Percentiles rank a stretch among this genome's conserved stretches.
Evolutionary conservation across 2,113 vertebrate species (phyloP).

Genomic region (Hoplias malabaricus): DNA sequence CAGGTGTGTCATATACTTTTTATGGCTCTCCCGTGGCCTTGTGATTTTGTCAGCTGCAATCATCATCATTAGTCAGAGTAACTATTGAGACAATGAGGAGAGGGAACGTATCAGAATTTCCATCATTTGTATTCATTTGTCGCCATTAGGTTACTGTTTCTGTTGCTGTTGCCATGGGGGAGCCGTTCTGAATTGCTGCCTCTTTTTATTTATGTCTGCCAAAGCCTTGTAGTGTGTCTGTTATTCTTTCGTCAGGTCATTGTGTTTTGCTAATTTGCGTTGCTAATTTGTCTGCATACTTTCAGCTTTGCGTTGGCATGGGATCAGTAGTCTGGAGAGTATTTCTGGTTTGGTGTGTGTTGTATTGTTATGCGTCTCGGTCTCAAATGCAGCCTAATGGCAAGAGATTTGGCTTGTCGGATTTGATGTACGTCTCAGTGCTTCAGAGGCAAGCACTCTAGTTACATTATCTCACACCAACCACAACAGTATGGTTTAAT

Average conservation of each 20-base stretch:
- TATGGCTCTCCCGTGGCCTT: not conserved
- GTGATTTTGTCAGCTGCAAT: not conserved
- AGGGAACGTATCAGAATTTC: not conserved
- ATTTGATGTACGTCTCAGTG: no score
- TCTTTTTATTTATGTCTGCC: no score
- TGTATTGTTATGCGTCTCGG: not conserved
- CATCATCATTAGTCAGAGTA: not conserved
- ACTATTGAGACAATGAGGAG: not conserved
- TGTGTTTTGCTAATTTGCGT: no score
- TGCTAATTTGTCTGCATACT: not conserved
- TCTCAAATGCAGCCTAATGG: no score
- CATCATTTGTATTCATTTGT: not conserved
- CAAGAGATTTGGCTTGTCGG: no score
- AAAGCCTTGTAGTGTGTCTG: not conserved
- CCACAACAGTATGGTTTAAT: not conserved
- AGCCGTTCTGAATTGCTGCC: not conserved
- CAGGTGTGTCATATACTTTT: not conserved
- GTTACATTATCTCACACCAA: not conserved
- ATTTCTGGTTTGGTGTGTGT: not conserved
- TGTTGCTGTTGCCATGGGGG: not conserved
- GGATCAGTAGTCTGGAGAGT: no score
- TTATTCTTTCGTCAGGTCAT: not conserved
- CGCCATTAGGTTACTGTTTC: not conserved
- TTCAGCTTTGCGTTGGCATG: not conserved
- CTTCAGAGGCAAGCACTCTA: no score